These are phyloP conservation scores for Euura saliciscinereae DNA, from an alignment of 1,140 invertebrate genomes.

Conservation along the genomic window DNA sequence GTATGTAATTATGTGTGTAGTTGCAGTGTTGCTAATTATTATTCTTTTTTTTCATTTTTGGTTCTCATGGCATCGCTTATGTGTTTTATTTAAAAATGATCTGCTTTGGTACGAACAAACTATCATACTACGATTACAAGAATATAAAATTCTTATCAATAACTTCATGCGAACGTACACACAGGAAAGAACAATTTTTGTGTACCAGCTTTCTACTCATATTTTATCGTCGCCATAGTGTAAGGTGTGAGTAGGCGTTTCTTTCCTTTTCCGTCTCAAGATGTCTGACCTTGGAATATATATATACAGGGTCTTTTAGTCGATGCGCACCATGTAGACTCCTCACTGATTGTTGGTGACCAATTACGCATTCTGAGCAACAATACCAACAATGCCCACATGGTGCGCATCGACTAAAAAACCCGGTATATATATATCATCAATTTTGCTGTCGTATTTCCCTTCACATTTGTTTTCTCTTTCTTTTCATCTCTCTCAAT, in stretches of 20 bases:
- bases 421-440: neutral
- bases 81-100: neutral
- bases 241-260: neutral
- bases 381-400: too few relatives aligned
- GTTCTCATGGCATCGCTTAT: too few relatives aligned
- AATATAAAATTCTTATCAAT: neutral
- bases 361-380: neutral
- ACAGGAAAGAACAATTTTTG: neutral
- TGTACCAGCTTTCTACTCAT: neutral
- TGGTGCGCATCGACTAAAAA: too few relatives aligned
- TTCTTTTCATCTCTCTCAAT: conserved; percentile 14
- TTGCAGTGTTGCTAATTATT: neutral
- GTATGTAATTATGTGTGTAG: neutral
- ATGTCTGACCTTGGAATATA: neutral
- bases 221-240: neutral
- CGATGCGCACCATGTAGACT: too few relatives aligned
- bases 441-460: too few relatives aligned
- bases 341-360: neutral
- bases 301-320: too few relatives aligned
- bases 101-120: neutral
- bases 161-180: neutral
- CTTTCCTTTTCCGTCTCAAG: neutral
- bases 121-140: neutral
- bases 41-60: too few relatives aligned
- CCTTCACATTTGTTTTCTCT: too few relatives aligned